phyloP scores from a whole-genome alignment of 2,888 invertebrate species.

The Ptychoptera contaminata region DNA sequence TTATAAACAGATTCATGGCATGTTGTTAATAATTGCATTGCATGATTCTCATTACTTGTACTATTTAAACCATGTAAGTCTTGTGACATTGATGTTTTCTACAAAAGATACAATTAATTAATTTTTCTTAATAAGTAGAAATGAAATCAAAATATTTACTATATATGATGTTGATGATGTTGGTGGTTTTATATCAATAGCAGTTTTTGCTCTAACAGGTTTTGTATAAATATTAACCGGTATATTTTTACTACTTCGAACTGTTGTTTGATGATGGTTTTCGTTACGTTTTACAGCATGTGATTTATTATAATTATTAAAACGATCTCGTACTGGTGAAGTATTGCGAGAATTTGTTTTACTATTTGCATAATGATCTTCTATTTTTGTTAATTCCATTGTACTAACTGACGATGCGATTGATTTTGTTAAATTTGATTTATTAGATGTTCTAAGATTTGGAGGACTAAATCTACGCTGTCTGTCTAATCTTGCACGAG shows the following conservation, averaged over 20 bases:
- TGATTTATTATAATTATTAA: neutral
- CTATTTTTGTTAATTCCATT: constrained; percentile 29
- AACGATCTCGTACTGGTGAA: constrained; percentile 8
- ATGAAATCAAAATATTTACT: neutral
- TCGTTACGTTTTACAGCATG: constrained; percentile 6
- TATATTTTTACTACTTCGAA: constrained; percentile 17
- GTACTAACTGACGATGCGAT: constrained; percentile 22
- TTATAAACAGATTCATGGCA: constrained; percentile 28
- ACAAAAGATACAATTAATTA: neutral
- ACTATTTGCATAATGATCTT: constrained; percentile 14
- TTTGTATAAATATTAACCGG: constrained; percentile 29
- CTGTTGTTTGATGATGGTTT: constrained; percentile 5
- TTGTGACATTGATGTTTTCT: neutral
- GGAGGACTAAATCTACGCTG: constrained; percentile 5
- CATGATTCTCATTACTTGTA: constrained; percentile 22
- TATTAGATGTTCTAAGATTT: constrained; percentile 8
- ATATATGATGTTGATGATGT: no score
- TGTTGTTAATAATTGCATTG: constrained; percentile 24
- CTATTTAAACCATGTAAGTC: neutral
- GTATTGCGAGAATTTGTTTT: constrained; percentile 5
- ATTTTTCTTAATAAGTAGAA: neutral
- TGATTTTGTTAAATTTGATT: neutral
- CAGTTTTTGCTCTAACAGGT: constrained; percentile 27
- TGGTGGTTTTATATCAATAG: constrained; percentile 24
- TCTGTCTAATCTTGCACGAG: neutral